Evolutionary conservation across 2,888 invertebrate genomes (phyloP).

Genomic region (Melipona bicolor): DNA sequence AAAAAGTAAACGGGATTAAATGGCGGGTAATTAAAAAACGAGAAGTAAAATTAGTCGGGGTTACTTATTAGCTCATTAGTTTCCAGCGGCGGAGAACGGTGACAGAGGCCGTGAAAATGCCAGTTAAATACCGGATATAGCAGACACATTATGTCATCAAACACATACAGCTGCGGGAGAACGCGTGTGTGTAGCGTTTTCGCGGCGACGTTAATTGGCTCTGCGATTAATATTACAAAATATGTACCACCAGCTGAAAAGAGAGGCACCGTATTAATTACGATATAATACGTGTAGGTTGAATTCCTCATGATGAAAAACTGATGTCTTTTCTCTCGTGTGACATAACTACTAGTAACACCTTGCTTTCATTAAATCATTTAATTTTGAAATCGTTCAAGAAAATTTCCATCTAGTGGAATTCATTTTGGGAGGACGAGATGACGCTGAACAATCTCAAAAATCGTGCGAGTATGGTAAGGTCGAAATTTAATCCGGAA

Average conservation of each 20-base stretch:
- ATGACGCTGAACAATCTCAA: conserved; percentile 18
- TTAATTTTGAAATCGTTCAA: conserved; percentile 41
- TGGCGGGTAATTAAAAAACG: conserved; percentile 73
- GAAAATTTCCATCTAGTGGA: conserved; percentile 43
- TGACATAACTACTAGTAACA: not conserved
- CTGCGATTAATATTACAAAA: conserved; percentile 62
- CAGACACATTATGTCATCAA: conserved; percentile 56
- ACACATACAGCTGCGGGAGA: not conserved
- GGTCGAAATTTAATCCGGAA: not conserved
- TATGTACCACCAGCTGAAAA: conserved; percentile 46
- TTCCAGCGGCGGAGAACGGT: conserved; percentile 52
- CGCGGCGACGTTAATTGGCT: conserved; percentile 63
- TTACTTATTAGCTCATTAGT: conserved; percentile 73
- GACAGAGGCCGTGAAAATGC: conserved; percentile 53
- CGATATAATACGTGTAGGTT: conserved; percentile 56
- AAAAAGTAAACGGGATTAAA: conserved; percentile 57
- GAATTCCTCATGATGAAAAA: conserved; percentile 41
- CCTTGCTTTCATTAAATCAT: conserved; percentile 39
- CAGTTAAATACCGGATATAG: conserved; percentile 54
- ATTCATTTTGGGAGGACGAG: not conserved
- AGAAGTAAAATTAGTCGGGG: conserved; percentile 70
- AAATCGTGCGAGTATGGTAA: conserved; percentile 50
- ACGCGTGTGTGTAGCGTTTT: conserved; percentile 22
- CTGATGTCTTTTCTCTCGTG: conserved; percentile 20
- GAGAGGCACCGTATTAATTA: conserved; percentile 56